phyloP scores from a whole-genome alignment of 2,113 vertebrate species.

The Pangasianodon gigas region DNA sequence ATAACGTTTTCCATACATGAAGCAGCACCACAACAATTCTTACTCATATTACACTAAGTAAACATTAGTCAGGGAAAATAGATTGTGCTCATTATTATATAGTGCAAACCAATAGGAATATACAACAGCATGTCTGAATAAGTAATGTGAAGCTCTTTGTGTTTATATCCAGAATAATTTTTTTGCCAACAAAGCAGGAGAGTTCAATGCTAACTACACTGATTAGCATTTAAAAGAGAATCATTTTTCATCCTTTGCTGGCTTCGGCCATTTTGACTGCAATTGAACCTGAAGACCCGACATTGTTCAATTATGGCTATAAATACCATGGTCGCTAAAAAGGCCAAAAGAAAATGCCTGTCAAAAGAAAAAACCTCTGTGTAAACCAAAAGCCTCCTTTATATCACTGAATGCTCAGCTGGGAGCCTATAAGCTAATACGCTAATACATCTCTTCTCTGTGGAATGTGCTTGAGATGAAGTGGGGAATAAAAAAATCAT shows the following conservation, averaged over 20 bases:
- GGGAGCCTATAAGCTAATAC: not conserved
- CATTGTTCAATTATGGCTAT: constrained; percentile 53
- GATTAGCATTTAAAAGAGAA: constrained; percentile 62
- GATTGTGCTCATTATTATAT: constrained; percentile 1
- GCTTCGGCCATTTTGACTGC: constrained; percentile 51
- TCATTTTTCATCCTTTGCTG: constrained; percentile 51
- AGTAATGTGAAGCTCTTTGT: constrained; percentile 35
- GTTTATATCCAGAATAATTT: constrained; percentile 37
- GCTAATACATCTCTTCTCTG: not conserved
- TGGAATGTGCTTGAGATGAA: constrained; percentile 15
- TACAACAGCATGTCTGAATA: constrained; percentile 36
- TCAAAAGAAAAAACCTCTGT: constrained; percentile 35
- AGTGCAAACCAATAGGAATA: not conserved
- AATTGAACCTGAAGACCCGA: constrained; percentile 45
- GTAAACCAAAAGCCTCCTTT: constrained; percentile 45
- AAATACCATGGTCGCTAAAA: constrained; percentile 54
- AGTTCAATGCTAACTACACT: constrained; percentile 43
- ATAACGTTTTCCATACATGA: not conserved
- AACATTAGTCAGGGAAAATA: not conserved
- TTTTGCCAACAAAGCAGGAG: constrained; percentile 46
- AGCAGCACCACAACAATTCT: not conserved
- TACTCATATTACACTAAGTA: not conserved
- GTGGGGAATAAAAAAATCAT: not conserved
- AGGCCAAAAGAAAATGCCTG: constrained; percentile 49
- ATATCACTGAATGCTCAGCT: constrained; percentile 35